These are phyloP conservation scores for Oreohelix idahoensis DNA, from an alignment of 1,140 invertebrate species.

Conservation along the genomic window DNA sequence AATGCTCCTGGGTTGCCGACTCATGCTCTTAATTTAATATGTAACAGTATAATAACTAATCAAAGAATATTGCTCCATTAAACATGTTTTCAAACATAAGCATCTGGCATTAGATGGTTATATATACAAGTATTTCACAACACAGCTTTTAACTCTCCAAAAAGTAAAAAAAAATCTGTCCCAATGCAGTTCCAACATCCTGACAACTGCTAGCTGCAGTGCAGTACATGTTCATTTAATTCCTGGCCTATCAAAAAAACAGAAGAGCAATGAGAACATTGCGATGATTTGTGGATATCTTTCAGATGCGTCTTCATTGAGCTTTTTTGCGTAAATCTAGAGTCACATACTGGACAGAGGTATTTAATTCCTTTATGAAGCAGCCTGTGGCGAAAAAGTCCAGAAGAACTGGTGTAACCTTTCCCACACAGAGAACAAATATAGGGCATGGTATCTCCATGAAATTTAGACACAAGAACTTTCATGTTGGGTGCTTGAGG, in stretches of 20 bases:
- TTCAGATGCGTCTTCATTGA: constrained; percentile 28
- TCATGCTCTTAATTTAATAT: too few relatives aligned
- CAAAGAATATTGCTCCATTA: too few relatives aligned
- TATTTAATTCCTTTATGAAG: background rate
- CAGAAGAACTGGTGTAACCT: constrained; percentile 15
- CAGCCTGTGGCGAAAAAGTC: background rate
- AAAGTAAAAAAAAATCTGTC: too few relatives aligned
- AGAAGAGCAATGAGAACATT: constrained; percentile 12
- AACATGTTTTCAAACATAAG: too few relatives aligned
- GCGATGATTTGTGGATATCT: constrained; percentile 19
- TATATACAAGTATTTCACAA: too few relatives aligned
- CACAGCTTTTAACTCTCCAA: too few relatives aligned
- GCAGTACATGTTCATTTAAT: background rate
- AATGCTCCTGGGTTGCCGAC: too few relatives aligned
- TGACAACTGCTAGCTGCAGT: background rate
- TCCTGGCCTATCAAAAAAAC: background rate
- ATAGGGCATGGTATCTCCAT: constrained; percentile 15
- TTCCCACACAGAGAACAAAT: constrained; percentile 30
- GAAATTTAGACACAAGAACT: background rate
- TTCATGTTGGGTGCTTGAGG: background rate
- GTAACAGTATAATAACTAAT: too few relatives aligned
- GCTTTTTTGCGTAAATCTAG: constrained; percentile 26
- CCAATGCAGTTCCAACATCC: background rate
- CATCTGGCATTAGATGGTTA: too few relatives aligned
- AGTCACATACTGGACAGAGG: constrained; percentile 21